These are phyloP conservation scores for Halcyon senegalensis DNA, from an alignment of 2,113 vertebrate genomes.

Conservation along the genomic window DNA sequence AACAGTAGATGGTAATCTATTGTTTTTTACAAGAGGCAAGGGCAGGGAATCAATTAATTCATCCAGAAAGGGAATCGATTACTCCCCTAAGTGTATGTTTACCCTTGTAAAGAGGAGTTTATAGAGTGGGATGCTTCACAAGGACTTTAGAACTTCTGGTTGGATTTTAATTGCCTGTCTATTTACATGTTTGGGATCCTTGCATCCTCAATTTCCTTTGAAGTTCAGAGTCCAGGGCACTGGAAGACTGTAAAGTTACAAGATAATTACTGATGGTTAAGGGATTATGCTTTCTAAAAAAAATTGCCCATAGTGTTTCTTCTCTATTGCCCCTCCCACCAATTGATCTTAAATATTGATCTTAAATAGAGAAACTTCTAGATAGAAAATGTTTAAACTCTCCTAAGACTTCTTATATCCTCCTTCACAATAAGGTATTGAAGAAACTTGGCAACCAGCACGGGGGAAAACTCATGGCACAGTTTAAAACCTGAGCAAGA, in stretches of 20 bases:
- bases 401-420: neutral
- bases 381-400: neutral
- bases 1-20: neutral
- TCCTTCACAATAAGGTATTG: neutral
- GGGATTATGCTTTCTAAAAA: neutral
- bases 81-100: neutral
- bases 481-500: neutral
- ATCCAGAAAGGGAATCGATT: conserved; percentile 38
- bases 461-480: neutral
- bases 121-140: neutral
- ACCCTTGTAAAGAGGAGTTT: conserved; percentile 26
- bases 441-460: neutral
- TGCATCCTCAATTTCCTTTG: neutral
- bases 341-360: neutral
- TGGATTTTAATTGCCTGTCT: conserved; percentile 24
- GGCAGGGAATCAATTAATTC: conserved; percentile 6
- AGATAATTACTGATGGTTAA: neutral
- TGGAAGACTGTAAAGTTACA: neutral
- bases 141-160: conserved; percentile 14
- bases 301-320: neutral
- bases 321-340: neutral
- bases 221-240: neutral
- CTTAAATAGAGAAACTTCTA: neutral
- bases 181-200: neutral
- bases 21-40: neutral